Evolutionary conservation across 2,888 invertebrate species (phyloP).

Genomic region (Lymantria monacha): DNA sequence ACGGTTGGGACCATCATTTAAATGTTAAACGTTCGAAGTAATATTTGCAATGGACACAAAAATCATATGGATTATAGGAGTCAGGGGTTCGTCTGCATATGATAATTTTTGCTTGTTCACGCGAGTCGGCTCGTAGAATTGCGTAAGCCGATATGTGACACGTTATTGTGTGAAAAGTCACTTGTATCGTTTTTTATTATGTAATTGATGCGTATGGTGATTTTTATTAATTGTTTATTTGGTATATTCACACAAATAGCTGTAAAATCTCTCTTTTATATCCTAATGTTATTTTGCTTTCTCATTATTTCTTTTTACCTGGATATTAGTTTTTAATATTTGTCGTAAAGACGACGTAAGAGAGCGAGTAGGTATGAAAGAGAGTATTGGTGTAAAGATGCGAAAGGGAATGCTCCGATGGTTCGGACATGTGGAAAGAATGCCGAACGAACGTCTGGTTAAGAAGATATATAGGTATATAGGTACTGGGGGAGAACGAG

Average conservation of each 20-base stretch:
- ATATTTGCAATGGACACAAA: constrained; percentile 43
- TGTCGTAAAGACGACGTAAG: no score
- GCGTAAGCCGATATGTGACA: constrained; percentile 21
- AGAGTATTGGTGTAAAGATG: no score
- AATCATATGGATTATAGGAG: constrained; percentile 42
- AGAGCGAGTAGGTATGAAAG: no score
- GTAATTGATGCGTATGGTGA: constrained; percentile 8
- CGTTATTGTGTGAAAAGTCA: constrained; percentile 34
- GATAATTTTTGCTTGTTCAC: constrained; percentile 38
- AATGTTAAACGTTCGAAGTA: constrained; percentile 32
- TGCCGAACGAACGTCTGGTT: no score
- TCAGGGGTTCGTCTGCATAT: constrained; percentile 26
- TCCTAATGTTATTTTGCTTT: no score
- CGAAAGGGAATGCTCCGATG: no score
- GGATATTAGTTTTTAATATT: no score
- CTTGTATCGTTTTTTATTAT: constrained; percentile 25
- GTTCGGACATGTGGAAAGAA: no score
- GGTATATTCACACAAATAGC: neutral
- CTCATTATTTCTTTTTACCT: no score
- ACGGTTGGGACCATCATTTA: constrained; percentile 46
- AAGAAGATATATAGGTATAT: no score
- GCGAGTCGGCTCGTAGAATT: constrained; percentile 26
- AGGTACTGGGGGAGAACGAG: no score
- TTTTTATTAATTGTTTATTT: constrained; percentile 7
- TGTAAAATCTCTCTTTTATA: no score